phyloP scores from a whole-genome alignment of 2,797 vertebrate species.

The Anableps anableps region DNA sequence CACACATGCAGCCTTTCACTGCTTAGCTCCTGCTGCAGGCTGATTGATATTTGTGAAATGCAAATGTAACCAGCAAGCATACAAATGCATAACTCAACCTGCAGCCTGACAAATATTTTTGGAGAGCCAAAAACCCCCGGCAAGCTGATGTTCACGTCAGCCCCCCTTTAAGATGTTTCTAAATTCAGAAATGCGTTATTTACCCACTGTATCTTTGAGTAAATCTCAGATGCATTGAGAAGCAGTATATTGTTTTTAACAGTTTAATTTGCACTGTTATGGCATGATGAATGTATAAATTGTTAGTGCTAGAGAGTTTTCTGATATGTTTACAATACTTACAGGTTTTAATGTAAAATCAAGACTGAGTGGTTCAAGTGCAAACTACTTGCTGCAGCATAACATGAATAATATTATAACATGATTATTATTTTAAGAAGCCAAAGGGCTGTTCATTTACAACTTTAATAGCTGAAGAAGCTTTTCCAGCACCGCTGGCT shows the following conservation, averaged over 20 bases:
- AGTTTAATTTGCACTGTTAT: neutral
- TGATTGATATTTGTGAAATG: neutral
- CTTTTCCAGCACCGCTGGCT: neutral
- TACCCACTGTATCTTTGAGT: neutral
- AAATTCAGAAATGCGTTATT: neutral
- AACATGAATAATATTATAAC: neutral
- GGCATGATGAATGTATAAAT: neutral
- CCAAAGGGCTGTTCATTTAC: neutral
- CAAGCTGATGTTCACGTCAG: neutral
- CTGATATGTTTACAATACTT: neutral
- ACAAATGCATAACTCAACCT: slow-evolving; percentile 4
- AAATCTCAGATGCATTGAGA: neutral
- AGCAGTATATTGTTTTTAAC: neutral
- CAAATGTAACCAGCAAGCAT: slow-evolving; percentile 5
- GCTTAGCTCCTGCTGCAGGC: neutral
- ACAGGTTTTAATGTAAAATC: neutral
- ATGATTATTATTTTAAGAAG: neutral
- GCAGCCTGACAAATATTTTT: slow-evolving; percentile 11
- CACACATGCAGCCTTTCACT: neutral
- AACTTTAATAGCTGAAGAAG: neutral
- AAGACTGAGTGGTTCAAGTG: neutral
- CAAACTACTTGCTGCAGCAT: neutral
- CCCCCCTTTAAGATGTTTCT: neutral
- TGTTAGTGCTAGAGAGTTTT: neutral
- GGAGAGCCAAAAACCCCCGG: neutral